Conservation (phyloP, 1,140 invertebrate species). For the Zaprionus taronus region DNA sequence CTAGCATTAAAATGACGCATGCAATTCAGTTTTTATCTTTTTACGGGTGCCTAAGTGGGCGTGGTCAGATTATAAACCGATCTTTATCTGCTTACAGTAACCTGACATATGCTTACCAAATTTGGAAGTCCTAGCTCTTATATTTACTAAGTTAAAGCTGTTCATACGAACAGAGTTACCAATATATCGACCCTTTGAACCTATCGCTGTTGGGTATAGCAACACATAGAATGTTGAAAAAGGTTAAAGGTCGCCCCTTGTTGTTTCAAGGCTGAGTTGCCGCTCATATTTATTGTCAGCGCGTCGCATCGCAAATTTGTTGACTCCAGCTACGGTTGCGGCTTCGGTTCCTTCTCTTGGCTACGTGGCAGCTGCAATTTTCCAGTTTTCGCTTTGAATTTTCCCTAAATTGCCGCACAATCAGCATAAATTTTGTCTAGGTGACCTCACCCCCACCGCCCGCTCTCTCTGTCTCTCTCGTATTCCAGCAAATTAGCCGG, state of each 20-base stretch:
- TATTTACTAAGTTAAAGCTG: no score
- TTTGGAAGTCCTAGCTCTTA: no score
- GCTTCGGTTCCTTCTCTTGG: not conserved
- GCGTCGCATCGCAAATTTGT: conserved; percentile 45
- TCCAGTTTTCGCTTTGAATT: conserved; percentile 59
- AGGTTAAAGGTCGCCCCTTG: conserved; percentile 50
- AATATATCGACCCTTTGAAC: no score
- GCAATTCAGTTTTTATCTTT: not conserved
- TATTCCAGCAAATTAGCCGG: conserved; percentile 37
- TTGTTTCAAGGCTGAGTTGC: conserved; percentile 75
- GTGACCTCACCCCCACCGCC: conserved; percentile 6
- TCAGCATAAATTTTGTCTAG: conserved; percentile 78
- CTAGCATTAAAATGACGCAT: not conserved
- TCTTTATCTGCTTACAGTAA: no score
- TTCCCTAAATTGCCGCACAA: conserved; percentile 79
- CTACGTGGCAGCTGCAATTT: conserved; percentile 61
- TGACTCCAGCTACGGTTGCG: conserved; percentile 30
- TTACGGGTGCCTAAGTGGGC: not conserved
- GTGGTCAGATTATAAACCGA: not conserved
- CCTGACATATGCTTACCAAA: no score
- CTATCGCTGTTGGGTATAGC: not conserved
- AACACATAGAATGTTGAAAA: conserved; percentile 11
- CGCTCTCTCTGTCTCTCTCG: not conserved
- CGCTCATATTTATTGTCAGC: conserved; percentile 53
- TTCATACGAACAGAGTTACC: no score